Conservation (phyloP, 2,113 vertebrate genomes). For the Anoplopoma fimbria region DNA sequence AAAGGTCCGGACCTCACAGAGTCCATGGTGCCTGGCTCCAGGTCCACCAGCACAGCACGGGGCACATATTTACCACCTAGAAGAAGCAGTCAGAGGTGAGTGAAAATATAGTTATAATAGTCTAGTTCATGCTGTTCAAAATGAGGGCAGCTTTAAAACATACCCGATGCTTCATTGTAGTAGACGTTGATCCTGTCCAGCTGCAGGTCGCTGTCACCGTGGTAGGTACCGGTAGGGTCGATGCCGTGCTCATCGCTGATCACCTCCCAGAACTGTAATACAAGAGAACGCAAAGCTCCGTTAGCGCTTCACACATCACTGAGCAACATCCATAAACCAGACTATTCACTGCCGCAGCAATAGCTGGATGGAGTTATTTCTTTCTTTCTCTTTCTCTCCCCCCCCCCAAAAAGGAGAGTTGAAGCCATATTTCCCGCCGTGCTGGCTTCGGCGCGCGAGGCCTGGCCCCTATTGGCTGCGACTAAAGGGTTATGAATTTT, state of each 20-base stretch:
- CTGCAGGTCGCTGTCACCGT: slow-evolving; percentile 88
- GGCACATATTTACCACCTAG: slow-evolving; percentile 94
- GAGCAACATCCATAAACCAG: background rate
- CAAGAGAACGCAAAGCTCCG: background rate
- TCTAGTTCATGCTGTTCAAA: background rate
- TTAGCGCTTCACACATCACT: background rate
- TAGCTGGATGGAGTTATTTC: too few relatives aligned
- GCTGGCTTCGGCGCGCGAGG: slow-evolving; percentile 50
- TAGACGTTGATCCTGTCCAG: slow-evolving; percentile 96
- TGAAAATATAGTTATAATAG: background rate
- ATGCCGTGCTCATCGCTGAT: slow-evolving; percentile 87
- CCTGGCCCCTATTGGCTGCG: slow-evolving; percentile 62
- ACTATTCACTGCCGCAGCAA: too few relatives aligned
- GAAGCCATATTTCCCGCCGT: slow-evolving; percentile 6
- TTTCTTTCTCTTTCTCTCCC: too few relatives aligned
- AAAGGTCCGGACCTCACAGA: slow-evolving; percentile 94
- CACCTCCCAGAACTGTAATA: slow-evolving; percentile 85
- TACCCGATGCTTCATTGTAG: slow-evolving; percentile 93
- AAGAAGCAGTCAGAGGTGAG: background rate
- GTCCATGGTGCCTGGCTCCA: slow-evolving; percentile 96
- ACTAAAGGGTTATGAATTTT: slow-evolving; percentile 56
- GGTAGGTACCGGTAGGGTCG: slow-evolving; percentile 85
- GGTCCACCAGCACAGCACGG: slow-evolving; percentile 91
- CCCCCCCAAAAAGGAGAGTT: too few relatives aligned
- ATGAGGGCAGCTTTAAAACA: background rate